These are phyloP conservation scores for Pseudobourletiella spinata DNA, from an alignment of 1,140 invertebrate genomes.

Conservation along the genomic window DNA sequence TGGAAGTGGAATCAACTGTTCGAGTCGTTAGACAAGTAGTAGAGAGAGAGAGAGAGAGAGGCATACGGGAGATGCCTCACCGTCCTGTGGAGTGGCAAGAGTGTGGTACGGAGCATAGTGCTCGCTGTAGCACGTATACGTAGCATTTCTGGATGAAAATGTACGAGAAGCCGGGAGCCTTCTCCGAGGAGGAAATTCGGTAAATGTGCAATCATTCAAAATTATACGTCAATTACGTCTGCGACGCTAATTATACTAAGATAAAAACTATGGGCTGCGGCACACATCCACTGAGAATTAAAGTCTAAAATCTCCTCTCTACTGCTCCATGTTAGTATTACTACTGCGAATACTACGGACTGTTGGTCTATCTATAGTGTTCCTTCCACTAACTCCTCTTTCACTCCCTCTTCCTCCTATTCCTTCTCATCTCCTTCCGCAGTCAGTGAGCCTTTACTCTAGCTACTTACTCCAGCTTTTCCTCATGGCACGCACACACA, in stretches of 20 bases:
- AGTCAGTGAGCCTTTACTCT: not conserved
- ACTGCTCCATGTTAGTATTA: no score
- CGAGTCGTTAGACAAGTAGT: no score
- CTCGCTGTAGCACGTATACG: not conserved
- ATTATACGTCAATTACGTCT: constrained; percentile 34
- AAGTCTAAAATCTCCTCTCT: constrained; percentile 27
- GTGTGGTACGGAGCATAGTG: not conserved
- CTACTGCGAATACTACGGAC: no score
- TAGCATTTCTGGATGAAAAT: not conserved
- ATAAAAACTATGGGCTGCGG: constrained; percentile 27
- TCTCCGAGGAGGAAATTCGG: constrained; percentile 22
- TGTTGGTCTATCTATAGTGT: not conserved
- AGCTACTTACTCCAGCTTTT: not conserved
- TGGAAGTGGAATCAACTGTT: no score
- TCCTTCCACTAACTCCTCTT: not conserved
- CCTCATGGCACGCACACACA: not conserved
- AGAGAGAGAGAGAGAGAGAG: not conserved
- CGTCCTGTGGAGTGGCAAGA: not conserved
- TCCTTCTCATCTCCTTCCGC: constrained; percentile 18
- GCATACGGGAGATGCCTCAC: not conserved
- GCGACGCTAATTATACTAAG: constrained; percentile 33
- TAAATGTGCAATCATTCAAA: constrained; percentile 35
- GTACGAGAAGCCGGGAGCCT: not conserved
- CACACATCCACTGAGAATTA: constrained; percentile 31
- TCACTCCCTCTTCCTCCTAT: not conserved